Evolutionary conservation across 2,888 invertebrate genomes (phyloP).

Genomic region (Drosophila flavopinicola): DNA sequence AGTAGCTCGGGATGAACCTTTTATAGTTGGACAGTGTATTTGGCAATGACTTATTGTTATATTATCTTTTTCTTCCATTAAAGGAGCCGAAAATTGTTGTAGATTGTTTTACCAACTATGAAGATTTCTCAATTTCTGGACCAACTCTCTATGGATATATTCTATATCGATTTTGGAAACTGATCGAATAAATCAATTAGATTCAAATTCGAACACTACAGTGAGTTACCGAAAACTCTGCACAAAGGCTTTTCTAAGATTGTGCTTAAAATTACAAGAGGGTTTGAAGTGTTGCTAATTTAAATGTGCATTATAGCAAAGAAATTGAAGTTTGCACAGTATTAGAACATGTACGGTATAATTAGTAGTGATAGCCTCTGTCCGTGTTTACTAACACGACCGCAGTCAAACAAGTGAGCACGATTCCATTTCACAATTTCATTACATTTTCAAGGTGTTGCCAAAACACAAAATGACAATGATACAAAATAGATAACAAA

Average conservation of each 20-base stretch:
- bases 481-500: too few species aligned
- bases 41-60: constrained; percentile 2
- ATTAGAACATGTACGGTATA: background rate
- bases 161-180: background rate
- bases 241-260: background rate
- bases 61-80: background rate
- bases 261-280: background rate
- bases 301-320: background rate
- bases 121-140: background rate
- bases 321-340: too few species aligned
- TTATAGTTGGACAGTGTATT: background rate
- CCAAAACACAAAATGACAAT: too few species aligned
- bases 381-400: too few species aligned
- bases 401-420: too few species aligned
- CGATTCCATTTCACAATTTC: too few species aligned
- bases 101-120: background rate
- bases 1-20: background rate
- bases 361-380: too few species aligned
- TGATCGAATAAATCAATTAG: background rate
- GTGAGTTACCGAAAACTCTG: background rate
- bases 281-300: background rate
- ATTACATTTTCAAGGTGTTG: too few species aligned
- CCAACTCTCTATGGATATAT: background rate
- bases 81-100: background rate
- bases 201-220: background rate